These are phyloP conservation scores for Helicoverpa assulta DNA, from an alignment of 2,888 invertebrate species.

Conservation along the genomic window DNA sequence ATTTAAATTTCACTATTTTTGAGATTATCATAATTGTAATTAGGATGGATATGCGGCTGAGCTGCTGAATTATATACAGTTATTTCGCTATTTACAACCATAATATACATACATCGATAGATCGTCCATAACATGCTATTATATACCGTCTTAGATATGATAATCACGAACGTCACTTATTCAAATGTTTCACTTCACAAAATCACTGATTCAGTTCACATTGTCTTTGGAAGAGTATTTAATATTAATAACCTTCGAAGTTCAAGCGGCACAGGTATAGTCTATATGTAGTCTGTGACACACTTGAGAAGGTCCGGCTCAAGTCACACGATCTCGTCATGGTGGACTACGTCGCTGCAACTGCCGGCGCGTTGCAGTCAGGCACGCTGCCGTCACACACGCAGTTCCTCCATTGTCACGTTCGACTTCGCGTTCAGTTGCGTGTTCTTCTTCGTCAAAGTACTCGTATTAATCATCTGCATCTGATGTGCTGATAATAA, in stretches of 20 bases:
- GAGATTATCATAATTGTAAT: conserved; percentile 76
- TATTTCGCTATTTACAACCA: conserved; percentile 77
- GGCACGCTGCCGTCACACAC: conserved; percentile 94
- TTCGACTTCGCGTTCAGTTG: conserved; percentile 91
- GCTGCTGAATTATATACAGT: conserved; percentile 78
- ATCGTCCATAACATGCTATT: conserved; percentile 66
- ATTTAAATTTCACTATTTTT: conserved; percentile 67
- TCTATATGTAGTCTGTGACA: conserved; percentile 84
- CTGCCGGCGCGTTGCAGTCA: conserved; percentile 90
- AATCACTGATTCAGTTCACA: conserved; percentile 56
- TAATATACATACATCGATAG: conserved; percentile 78
- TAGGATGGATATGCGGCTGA: conserved; percentile 88
- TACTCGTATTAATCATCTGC: conserved; percentile 94
- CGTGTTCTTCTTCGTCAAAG: conserved; percentile 94
- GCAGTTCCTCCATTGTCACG: conserved; percentile 94
- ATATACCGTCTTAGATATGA: conserved; percentile 69
- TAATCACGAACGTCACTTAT: conserved; percentile 60
- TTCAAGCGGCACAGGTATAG: conserved; percentile 63
- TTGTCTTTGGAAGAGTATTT: conserved; percentile 34
- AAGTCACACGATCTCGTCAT: conserved; percentile 89
- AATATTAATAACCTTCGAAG: conserved; percentile 64
- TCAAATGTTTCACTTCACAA: conserved; percentile 48
- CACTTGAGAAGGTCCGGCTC: conserved; percentile 89
- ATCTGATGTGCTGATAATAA: conserved; percentile 94
- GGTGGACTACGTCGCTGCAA: conserved; percentile 87